Percentiles rank a stretch among this genome's conserved stretches.
These are phyloP conservation scores for Epinotia nisella DNA, from an alignment of 2,888 invertebrate species.

Conservation along the genomic window DNA sequence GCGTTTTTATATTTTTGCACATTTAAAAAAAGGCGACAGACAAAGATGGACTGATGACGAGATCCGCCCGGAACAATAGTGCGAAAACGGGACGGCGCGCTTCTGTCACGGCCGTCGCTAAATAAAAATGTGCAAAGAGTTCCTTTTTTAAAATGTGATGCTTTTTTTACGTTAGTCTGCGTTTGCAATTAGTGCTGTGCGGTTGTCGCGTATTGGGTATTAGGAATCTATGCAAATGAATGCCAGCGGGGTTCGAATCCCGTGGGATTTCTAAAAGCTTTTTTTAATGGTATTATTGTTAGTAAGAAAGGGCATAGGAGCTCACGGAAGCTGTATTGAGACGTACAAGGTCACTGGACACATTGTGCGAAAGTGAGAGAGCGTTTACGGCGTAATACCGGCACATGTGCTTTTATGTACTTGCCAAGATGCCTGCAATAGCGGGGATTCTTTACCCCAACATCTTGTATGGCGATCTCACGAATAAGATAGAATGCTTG, in stretches of 20 bases:
- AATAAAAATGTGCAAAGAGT: slow-evolving; percentile 83
- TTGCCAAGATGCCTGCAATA: slow-evolving; percentile 21
- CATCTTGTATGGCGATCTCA: slow-evolving; percentile 13
- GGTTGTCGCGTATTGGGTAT: slow-evolving; percentile 74
- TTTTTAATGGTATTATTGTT: slow-evolving; percentile 62
- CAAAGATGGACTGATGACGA: slow-evolving; percentile 84
- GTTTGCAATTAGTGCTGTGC: slow-evolving; percentile 84
- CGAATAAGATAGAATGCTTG: slow-evolving; percentile 1
- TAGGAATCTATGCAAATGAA: slow-evolving; percentile 77
- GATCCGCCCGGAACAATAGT: slow-evolving; percentile 73
- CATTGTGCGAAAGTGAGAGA: neutral
- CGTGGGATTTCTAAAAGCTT: slow-evolving; percentile 64
- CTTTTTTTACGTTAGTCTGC: slow-evolving; percentile 84
- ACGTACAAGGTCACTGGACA: slow-evolving; percentile 64
- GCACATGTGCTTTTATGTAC: slow-evolving; percentile 8
- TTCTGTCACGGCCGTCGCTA: slow-evolving; percentile 78
- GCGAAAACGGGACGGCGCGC: slow-evolving; percentile 76
- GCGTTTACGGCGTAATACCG: neutral
- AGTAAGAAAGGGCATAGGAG: slow-evolving; percentile 52
- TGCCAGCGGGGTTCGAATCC: slow-evolving; percentile 50
- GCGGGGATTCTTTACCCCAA: slow-evolving; percentile 21
- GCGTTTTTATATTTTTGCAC: slow-evolving; percentile 85
- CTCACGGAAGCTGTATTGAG: slow-evolving; percentile 70
- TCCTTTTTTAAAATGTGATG: slow-evolving; percentile 82
- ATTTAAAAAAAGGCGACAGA: slow-evolving; percentile 83